Conservation (phyloP, 2,113 vertebrate genomes). For the Melanotaenia duboulayi region DNA sequence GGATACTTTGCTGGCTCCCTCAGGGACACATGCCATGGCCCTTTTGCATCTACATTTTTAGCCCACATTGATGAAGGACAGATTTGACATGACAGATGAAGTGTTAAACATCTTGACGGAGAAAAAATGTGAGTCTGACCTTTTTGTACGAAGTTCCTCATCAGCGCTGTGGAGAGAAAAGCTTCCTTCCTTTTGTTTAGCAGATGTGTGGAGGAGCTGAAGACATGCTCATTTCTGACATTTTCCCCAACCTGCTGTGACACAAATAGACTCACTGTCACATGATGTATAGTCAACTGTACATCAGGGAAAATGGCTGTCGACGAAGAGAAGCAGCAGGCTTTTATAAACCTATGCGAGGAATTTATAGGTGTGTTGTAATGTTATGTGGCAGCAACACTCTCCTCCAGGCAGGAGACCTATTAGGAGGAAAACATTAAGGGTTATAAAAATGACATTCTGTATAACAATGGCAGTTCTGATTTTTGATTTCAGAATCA, state of each 20-base stretch:
- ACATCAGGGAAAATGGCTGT: constrained; percentile 37
- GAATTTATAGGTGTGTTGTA: constrained; percentile 24
- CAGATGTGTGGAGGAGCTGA: constrained; percentile 63
- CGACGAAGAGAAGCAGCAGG: constrained; percentile 11
- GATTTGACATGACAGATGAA: constrained; percentile 28
- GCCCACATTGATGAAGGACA: constrained; percentile 8
- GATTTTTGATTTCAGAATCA: not conserved
- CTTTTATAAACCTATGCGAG: constrained; percentile 21
- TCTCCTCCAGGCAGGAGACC: not conserved
- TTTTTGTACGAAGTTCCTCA: constrained; percentile 16
- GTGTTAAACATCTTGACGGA: constrained; percentile 13
- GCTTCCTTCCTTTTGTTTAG: constrained; percentile 64
- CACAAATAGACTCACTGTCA: constrained; percentile 77
- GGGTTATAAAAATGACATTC: no score
- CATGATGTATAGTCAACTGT: constrained; percentile 64
- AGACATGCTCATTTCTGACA: constrained; percentile 66
- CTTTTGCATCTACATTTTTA: not conserved
- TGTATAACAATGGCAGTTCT: not conserved
- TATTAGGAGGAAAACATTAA: not conserved
- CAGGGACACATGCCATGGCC: not conserved
- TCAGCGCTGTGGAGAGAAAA: constrained; percentile 21
- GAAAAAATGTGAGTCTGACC: constrained; percentile 12
- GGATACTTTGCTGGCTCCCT: constrained; percentile 3
- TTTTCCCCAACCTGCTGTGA: constrained; percentile 73
- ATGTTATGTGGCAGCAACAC: constrained; percentile 8